Evolutionary conservation across 1,140 invertebrate genomes (phyloP).

Genomic region (Cryptotermes secundus): DNA sequence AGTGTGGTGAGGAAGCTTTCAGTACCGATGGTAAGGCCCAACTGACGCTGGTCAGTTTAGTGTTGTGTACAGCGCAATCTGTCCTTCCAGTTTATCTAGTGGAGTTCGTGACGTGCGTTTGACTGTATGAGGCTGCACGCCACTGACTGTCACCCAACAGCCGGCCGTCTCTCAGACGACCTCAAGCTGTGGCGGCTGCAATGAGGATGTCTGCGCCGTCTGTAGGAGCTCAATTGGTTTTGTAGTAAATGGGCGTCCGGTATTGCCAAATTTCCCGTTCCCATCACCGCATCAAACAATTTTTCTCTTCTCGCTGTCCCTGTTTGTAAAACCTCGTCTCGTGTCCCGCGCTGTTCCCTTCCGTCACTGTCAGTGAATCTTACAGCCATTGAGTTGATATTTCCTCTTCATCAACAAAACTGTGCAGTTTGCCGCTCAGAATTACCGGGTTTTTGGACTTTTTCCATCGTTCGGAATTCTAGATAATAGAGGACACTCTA

Average conservation of each 20-base stretch:
- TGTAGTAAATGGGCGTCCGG: constrained; percentile 13
- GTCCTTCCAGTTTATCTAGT: too few species aligned
- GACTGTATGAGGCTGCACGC: background rate
- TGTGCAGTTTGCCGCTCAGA: background rate
- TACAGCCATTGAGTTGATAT: background rate
- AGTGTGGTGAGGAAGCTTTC: too few species aligned
- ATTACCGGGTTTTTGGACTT: too few species aligned
- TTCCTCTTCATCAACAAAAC: background rate
- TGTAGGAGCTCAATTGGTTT: background rate
- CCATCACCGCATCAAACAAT: background rate
- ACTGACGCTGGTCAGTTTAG: too few species aligned
- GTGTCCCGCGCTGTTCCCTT: background rate
- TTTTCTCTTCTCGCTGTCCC: background rate
- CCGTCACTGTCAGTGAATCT: background rate
- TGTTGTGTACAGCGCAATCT: too few species aligned
- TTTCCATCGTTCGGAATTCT: too few species aligned
- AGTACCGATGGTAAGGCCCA: too few species aligned
- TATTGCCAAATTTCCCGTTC: constrained; percentile 1
- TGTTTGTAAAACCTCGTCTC: background rate
- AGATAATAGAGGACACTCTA: too few species aligned
- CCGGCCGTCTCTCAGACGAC: background rate
- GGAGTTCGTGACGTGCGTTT: too few species aligned
- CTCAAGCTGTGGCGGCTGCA: background rate
- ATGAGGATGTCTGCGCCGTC: background rate
- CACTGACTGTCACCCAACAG: background rate